A percentile compares a stretch with the other conserved stretches of the same genome.
Evolutionary conservation across 2,797 vertebrate genomes (phyloP).

Genomic region (Sebastolobus alascanus): DNA sequence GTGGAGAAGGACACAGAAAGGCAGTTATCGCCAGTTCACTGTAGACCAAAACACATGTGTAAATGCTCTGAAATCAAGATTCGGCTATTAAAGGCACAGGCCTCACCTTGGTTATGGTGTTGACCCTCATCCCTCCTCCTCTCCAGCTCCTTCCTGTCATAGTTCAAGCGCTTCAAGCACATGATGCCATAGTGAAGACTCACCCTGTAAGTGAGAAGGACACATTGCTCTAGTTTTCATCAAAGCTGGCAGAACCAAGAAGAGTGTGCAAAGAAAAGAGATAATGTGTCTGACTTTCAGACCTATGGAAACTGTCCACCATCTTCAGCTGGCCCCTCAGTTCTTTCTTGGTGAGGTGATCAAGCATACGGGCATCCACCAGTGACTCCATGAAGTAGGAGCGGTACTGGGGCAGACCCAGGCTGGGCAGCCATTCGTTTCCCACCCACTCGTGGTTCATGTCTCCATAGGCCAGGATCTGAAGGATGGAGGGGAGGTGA

Average conservation of each 20-base stretch:
- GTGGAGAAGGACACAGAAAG: constrained; percentile 1
- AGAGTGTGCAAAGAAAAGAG: neutral
- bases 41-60: neutral
- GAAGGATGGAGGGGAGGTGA: neutral
- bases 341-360: constrained; percentile 98
- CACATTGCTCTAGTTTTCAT: neutral
- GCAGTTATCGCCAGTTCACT: neutral
- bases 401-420: constrained; percentile 97
- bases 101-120: constrained; percentile 90
- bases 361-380: constrained; percentile 97
- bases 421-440: constrained; percentile 97
- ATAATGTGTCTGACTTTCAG: neutral
- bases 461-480: constrained; percentile 98
- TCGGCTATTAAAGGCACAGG: neutral
- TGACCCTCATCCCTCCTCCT: constrained; percentile 94
- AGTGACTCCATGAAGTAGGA: constrained; percentile 99
- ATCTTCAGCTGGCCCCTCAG: constrained; percentile 97
- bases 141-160: constrained; percentile 97
- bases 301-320: constrained; percentile 99
- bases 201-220: constrained; percentile 84
- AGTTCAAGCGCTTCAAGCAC: constrained; percentile 96
- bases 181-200: constrained; percentile 99
- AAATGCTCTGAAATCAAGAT: neutral
- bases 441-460: constrained; percentile 99
- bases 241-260: neutral